phyloP scores from a whole-genome alignment of 2,888 invertebrate species.

The Pollenia angustigena region DNA sequence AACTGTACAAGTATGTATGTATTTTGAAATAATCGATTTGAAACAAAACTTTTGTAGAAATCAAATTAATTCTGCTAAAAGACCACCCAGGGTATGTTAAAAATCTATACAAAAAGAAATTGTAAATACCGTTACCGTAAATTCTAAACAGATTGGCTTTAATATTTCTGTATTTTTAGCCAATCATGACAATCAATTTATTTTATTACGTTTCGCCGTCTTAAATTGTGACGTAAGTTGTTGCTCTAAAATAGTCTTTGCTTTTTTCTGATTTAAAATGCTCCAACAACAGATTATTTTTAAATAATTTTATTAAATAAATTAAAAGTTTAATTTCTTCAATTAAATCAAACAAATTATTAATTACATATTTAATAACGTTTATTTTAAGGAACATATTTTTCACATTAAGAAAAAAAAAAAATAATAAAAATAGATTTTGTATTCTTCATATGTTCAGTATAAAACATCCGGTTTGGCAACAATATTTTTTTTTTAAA shows the following conservation, averaged over 20 bases:
- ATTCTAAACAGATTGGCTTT: neutral
- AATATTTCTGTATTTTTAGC: constrained; percentile 11
- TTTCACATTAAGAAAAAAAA: neutral
- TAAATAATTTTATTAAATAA: neutral
- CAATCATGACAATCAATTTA: constrained; percentile 61
- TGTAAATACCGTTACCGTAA: neutral
- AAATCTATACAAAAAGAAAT: neutral
- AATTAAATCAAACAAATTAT: constrained; percentile 46
- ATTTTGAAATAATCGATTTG: too few species aligned
- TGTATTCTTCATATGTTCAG: constrained; percentile 9
- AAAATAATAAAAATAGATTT: constrained; percentile 40
- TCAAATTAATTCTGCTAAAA: too few species aligned
- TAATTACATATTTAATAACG: constrained; percentile 44
- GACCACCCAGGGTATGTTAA: too few species aligned
- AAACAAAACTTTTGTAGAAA: too few species aligned
- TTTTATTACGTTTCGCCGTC: constrained; percentile 55
- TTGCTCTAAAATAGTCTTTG: neutral
- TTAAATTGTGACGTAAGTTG: constrained; percentile 64
- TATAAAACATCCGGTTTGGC: constrained; percentile 70
- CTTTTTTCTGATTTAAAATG: neutral
- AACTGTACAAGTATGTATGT: too few species aligned
- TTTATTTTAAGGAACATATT: constrained; percentile 12
- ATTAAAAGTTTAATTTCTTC: constrained; percentile 6
- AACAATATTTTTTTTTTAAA: constrained; percentile 36
- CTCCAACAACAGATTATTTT: neutral